These are phyloP conservation scores for Odontomyia ornata DNA, from an alignment of 2,888 invertebrate genomes.

Conservation along the genomic window DNA sequence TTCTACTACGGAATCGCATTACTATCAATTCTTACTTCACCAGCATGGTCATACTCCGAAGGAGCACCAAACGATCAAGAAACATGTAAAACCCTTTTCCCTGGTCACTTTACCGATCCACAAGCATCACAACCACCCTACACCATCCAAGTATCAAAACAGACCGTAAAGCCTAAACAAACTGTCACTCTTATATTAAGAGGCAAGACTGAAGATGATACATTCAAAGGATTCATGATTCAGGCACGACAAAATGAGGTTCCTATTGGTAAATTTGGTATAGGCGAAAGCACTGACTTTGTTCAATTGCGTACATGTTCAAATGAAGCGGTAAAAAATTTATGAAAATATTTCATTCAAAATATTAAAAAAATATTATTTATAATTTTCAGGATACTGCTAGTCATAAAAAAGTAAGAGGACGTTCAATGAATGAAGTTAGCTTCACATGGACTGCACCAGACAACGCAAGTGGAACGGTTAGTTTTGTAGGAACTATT, in stretches of 20 bases:
- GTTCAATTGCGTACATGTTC: slow-evolving; percentile 16
- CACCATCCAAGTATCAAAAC: slow-evolving; percentile 65
- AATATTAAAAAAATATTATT: slow-evolving; percentile 17
- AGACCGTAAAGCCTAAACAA: slow-evolving; percentile 60
- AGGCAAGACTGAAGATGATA: slow-evolving; percentile 63
- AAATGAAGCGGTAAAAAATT: slow-evolving; percentile 45
- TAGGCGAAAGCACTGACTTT: slow-evolving; percentile 58
- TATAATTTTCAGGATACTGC: slow-evolving; percentile 68
- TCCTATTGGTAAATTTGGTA: slow-evolving; percentile 72
- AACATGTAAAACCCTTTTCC: slow-evolving; percentile 74
- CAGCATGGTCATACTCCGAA: slow-evolving; percentile 65
- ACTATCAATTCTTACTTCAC: slow-evolving; percentile 55
- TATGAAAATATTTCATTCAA: neutral
- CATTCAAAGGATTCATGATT: slow-evolving; percentile 73
- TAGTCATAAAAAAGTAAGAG: slow-evolving; percentile 72
- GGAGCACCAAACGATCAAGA: slow-evolving; percentile 69
- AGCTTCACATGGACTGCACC: slow-evolving; percentile 76
- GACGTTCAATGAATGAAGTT: slow-evolving; percentile 65
- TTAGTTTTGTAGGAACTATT: slow-evolving; percentile 75
- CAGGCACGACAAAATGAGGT: slow-evolving; percentile 72
- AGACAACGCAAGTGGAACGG: slow-evolving; percentile 68
- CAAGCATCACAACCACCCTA: slow-evolving; percentile 71
- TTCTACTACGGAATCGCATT: slow-evolving; percentile 51
- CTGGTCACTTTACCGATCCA: slow-evolving; percentile 71
- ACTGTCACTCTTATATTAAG: slow-evolving; percentile 64